Conservation (phyloP, 2,888 invertebrate genomes). For the Oscheius myriophilus region DNA sequence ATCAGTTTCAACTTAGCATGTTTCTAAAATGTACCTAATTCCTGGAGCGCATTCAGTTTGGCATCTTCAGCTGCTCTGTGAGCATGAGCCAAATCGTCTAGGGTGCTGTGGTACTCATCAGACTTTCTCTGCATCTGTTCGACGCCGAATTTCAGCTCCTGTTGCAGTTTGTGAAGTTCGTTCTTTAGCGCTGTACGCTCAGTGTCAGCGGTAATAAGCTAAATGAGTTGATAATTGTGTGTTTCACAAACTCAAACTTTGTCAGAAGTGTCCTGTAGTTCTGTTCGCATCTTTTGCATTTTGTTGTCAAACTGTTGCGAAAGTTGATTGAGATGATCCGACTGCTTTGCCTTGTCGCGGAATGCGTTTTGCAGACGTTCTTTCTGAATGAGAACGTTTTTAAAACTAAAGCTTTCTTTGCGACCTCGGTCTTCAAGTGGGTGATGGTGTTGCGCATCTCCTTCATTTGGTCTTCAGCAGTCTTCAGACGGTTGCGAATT, state of each 20-base stretch:
- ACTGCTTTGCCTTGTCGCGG: conserved; percentile 67
- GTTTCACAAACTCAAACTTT: conserved; percentile 44
- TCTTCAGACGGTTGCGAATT: conserved; percentile 56
- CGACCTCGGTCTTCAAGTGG: conserved; percentile 60
- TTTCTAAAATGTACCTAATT: conserved; percentile 34
- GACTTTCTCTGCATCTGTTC: conserved; percentile 69
- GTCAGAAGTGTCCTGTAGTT: conserved; percentile 64
- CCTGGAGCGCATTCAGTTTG: conserved; percentile 66
- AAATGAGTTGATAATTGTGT: conserved; percentile 2
- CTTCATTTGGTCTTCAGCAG: conserved; percentile 60
- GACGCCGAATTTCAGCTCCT: conserved; percentile 67
- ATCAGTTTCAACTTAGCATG: neutral
- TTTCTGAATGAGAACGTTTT: conserved; percentile 31
- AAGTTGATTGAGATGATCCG: conserved; percentile 65
- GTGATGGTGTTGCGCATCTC: conserved; percentile 58
- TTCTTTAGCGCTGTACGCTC: conserved; percentile 61
- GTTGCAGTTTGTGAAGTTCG: conserved; percentile 59
- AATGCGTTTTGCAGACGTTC: conserved; percentile 66
- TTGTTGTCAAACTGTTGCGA: conserved; percentile 62
- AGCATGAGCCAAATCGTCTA: conserved; percentile 66
- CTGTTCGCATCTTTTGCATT: conserved; percentile 60
- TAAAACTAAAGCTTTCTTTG: neutral
- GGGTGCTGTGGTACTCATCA: conserved; percentile 66
- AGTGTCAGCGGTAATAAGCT: conserved; percentile 64
- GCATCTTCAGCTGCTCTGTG: conserved; percentile 67